Evolutionary conservation across 92 coral and sea anemone species (phyloP).

Genomic region (Pocillopora grandis): DNA sequence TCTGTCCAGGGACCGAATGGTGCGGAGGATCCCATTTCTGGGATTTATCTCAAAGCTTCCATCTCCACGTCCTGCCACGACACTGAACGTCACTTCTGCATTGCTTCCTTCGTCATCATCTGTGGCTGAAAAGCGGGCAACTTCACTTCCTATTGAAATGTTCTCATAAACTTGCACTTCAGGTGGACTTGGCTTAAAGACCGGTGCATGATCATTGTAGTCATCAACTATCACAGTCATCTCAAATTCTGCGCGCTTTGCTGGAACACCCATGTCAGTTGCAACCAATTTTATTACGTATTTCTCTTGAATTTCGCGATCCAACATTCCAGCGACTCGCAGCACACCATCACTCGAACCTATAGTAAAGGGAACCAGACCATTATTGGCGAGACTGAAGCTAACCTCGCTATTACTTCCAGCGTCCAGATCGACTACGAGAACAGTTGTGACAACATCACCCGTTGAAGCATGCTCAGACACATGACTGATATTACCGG

Average conservation of each 20-base stretch:
- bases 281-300: conserved; percentile 84
- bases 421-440: conserved; percentile 78
- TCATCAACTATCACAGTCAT: conserved; percentile 85
- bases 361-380: conserved; percentile 72
- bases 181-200: conserved; percentile 57
- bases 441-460: conserved; percentile 66
- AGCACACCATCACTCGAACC: conserved; percentile 69
- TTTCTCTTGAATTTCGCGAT: conserved; percentile 70
- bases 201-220: conserved; percentile 86
- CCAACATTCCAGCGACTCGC: conserved; percentile 74
- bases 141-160: conserved; percentile 66
- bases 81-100: conserved; percentile 76
- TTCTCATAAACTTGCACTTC: conserved; percentile 68
- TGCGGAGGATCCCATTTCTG: conserved; percentile 63
- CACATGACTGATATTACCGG: conserved; percentile 74
- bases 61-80: conserved; percentile 73
- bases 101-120: conserved; percentile 84
- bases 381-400: conserved; percentile 69
- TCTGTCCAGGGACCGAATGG: conserved; percentile 72
- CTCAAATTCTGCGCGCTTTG: conserved; percentile 53
- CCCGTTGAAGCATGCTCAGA: conserved; percentile 80
- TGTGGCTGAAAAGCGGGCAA: conserved; percentile 65
- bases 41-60: conserved; percentile 71
- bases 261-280: conserved; percentile 80
- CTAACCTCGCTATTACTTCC: conserved; percentile 77